Evolutionary conservation across 2,888 invertebrate genomes (phyloP), one percentile per base, ranked within the genome.

Genomic region (Oxytorus armatus): DNA sequence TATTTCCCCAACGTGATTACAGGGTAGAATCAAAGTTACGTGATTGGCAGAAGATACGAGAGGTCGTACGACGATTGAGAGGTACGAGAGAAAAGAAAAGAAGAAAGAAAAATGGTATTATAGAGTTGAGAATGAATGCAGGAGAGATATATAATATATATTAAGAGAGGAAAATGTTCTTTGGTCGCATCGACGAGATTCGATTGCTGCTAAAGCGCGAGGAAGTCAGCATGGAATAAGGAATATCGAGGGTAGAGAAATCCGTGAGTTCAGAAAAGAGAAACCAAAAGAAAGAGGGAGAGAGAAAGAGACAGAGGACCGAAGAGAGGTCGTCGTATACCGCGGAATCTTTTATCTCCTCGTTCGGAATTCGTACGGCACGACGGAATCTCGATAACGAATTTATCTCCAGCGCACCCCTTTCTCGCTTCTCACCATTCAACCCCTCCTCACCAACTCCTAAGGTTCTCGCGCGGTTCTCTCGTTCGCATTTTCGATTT

Each of bases 321-420:
- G n/a, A n/a, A n/a, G 74, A 44, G 47, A 11, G 65, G 23, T 66
- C 49, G 18, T 63, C 77, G n/a, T 69, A 69, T 69, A 73, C 76
- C 79, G 82, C 81, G 77, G 78, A 79, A 83, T 82, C 83, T 79
- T 79, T 80, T 81, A 82, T 77, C 83, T 74, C 75, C 70, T 75
- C 77, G 81, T 81, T 83, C 70, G 81, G 73, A 81, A 82, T 82
- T 82, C 81, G 81, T 74, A 61, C 77, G 68, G 77, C 66, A 76
- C 51, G 72, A 76, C 61, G 82, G 76, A 81, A 82, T 82, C 82
- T 82, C 82, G 79, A 82, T 82, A 82, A 82, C 79, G 82, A 79
- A 79, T 79, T 79, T 76, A 76, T 76, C 79, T 65, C 1, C 29
- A n/a, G n/a, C n/a, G 53, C 63, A 21, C 25, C 51, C 47, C 55